These are phyloP conservation scores for Hemibagrus wyckioides DNA, from an alignment of 2,113 vertebrate genomes.

Conservation along the genomic window DNA sequence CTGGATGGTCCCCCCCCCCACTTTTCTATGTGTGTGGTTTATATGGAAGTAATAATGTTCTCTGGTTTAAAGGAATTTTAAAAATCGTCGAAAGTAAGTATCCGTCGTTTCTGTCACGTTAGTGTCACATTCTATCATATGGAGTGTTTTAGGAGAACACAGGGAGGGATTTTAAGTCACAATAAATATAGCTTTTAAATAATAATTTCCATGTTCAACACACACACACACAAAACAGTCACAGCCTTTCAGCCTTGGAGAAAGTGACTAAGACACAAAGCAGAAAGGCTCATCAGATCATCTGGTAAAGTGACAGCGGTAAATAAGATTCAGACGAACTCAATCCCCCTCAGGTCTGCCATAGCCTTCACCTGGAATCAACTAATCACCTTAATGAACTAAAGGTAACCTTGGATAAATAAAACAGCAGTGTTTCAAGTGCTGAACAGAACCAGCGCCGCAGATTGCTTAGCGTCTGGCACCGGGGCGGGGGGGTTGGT, in stretches of 20 bases:
- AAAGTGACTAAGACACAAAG: not conserved
- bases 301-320: not conserved
- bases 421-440: not conserved
- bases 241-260: not conserved
- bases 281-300: not conserved
- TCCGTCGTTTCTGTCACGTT: not conserved
- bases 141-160: not conserved
- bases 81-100: not conserved
- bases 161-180: not conserved
- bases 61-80: not conserved
- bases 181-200: not conserved
- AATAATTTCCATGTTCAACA: not conserved
- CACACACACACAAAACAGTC: not conserved
- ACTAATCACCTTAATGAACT: not conserved
- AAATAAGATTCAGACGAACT: slow-evolving; percentile 13
- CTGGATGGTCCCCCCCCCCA: too few species aligned
- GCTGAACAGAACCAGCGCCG: not conserved
- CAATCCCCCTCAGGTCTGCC: not conserved
- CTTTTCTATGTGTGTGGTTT: too few species aligned
- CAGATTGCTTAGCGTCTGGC: slow-evolving; percentile 34
- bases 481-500: slow-evolving; percentile 48
- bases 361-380: not conserved
- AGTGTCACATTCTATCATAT: not conserved
- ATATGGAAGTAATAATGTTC: not conserved
- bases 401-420: not conserved